phyloP scores from a whole-genome alignment of 2,888 invertebrate species.

The Nemotelus nigrinus region DNA sequence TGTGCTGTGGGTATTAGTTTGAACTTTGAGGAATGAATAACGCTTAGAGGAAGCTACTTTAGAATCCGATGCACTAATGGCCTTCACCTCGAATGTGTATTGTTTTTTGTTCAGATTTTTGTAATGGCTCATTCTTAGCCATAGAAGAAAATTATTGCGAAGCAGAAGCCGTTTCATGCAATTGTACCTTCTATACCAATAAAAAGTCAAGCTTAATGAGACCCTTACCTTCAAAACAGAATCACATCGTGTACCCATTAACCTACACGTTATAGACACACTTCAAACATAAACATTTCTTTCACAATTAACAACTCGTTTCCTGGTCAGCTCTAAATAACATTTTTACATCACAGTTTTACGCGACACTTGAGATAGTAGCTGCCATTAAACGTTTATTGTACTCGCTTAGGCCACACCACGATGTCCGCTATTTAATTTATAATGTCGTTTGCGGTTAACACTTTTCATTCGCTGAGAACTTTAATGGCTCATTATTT shows the following conservation, averaged over 20 bases:
- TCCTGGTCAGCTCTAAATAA: not conserved
- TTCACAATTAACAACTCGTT: not conserved
- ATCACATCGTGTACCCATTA: not conserved
- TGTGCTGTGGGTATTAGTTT: not conserved
- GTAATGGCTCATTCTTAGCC: no score
- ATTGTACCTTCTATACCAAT: no score
- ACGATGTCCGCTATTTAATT: not conserved
- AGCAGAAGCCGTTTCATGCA: no score
- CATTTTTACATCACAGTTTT: not conserved
- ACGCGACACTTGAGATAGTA: constrained; percentile 22
- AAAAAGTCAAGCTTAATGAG: no score
- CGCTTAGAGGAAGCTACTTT: not conserved
- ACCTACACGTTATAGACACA: not conserved
- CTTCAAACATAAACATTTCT: not conserved
- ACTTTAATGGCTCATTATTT: constrained; percentile 38
- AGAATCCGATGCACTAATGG: no score
- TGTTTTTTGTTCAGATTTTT: no score
- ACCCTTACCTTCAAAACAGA: not conserved
- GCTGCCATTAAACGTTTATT: constrained; percentile 38
- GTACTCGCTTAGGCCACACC: not conserved
- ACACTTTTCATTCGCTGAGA: constrained; percentile 13
- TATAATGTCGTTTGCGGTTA: constrained; percentile 9
- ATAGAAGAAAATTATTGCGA: no score
- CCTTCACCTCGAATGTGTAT: no score
- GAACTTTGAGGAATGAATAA: not conserved